Evolutionary conservation across 2,888 invertebrate genomes (phyloP), one percentile per base, ranked within the genome.

Genomic region (Rhogogaster chlorosoma): DNA sequence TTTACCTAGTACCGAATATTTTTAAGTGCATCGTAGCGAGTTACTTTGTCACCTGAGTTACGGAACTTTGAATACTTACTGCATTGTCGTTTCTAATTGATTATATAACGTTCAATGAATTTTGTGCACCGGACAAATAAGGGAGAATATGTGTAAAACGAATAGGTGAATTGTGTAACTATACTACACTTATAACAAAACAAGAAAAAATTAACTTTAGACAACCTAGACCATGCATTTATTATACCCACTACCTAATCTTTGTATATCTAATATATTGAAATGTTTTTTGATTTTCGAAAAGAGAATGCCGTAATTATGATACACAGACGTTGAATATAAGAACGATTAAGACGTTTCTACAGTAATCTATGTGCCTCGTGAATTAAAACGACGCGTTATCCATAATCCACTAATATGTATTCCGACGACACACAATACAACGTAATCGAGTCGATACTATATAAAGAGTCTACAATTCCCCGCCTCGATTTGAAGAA

Each of bases 131-230:
- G 32, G 26, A 67, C 29, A 32, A 67, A 67, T 32, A 67, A 67
- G 12, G 67, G 29, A 67, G 32, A 67, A 67, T 18, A 67, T 67
- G 67, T 67, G 67, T 32, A 67, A 10, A 67, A 67, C 18, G 26
- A 32, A 32, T 32, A 67, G 32, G 67, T 67, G 32, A 18, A 77
- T 15, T n/a, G 45, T 32, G 53, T 77, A 77, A 49, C 42, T 38
- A 42, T 38, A 42, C 42, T 12, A 12, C 15, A 67, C 29, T 42
- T 10, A 45, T 45, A 42, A 42, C 26, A 22, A 10, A 26, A 73
- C 22, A 22, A 42, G 42, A 71, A 9, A 73, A 73, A n/a, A 85
- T 85, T 85, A 83, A 85, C 32, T 80, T 80, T 45, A 42, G 61
- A 22, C 29, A 64, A 38, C 36, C 29, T 84, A 49, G 49, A 80